Base-by-base conservation (phyloP, 1,140 invertebrate species). In the Cyclina sinensis region DNA sequence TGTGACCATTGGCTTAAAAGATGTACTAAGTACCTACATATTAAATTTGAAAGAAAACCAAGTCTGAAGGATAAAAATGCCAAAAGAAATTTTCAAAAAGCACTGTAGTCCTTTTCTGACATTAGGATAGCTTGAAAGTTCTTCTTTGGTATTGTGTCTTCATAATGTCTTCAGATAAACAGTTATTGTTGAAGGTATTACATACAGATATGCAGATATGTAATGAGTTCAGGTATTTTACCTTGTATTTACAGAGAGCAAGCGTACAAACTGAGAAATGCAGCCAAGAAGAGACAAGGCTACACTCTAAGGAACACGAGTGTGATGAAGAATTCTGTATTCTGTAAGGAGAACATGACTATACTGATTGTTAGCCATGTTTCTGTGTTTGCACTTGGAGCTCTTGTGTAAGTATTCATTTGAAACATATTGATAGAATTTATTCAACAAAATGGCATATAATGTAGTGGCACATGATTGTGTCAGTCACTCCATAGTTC, bases 181-280 rank as follows among this genome's bases (percentile, higher is more conserved):
- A 43, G 14, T 43, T 43, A 43, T 43, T 43, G 4, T 43, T 43
- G 48, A 51, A 57, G 3, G 16, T 9, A n/a, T 4, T 57, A 57
- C 24, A 57, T 57, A 9, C 3, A 18, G 3, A 5, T 57, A 24
- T 18, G 54, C 54, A 57, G 5, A 57, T 9, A 18, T 9, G 3
- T 9, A 57, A 57, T 9, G 7, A 18, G 16, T 57, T 57, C 21
- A 9, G 18, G 16, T 57, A n/a, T n/a, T 18, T 27, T 57, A 57
- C 21, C n/a, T n/a, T 59, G n/a, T 46, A 59, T 65, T 76, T 76
- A 30, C 73, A 76, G 73, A 51, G 73, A 76, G 32, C 73, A 76
- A 27, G 73, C 39, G 1, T 46, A 43, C 39, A 76, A 27, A 27
- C 39, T 76, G n/a, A 9, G 14, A 24, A 39, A 76, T 76, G 73